Percentiles rank a stretch among this genome's conserved stretches.
Conservation (phyloP, 2,797 vertebrate species). For the Hafferia zeledoni region DNA sequence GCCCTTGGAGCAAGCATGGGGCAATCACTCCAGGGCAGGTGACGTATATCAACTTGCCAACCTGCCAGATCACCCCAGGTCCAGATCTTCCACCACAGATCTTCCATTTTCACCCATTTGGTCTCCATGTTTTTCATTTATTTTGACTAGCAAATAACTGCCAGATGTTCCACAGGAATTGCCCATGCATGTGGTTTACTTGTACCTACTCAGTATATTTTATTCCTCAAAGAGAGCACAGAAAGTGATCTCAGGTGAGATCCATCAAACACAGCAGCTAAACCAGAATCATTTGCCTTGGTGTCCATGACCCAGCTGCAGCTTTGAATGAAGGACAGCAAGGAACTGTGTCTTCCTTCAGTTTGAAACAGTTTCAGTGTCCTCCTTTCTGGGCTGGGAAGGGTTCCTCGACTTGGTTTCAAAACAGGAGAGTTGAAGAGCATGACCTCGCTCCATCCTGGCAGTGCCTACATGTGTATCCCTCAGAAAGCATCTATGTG, state of each 20-base stretch:
- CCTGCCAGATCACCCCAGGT: not conserved
- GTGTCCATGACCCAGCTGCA: not conserved
- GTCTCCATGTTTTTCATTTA: not conserved
- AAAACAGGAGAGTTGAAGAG: not conserved
- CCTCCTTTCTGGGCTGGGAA: not conserved
- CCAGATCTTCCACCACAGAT: too few relatives aligned
- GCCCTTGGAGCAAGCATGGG: not conserved
- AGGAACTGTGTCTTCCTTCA: not conserved
- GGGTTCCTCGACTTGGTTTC: not conserved
- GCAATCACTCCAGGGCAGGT: not conserved
- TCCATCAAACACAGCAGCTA: not conserved
- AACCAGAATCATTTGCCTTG: rapidly evolving
- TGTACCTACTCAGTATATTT: not conserved
- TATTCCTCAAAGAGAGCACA: not conserved
- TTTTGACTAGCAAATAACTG: not conserved
- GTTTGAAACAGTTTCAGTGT: not conserved
- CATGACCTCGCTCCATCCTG: not conserved
- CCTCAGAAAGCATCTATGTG: not conserved
- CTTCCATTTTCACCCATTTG: not conserved
- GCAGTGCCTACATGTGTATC: rapidly evolving
- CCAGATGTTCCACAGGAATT: not conserved
- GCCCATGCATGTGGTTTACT: rapidly evolving
- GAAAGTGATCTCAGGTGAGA: not conserved
- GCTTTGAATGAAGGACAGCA: not conserved
- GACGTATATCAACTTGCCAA: not conserved